Percentiles rank a stretch among this genome's conserved stretches.
These are phyloP conservation scores for Tenthredo livida DNA, from an alignment of 2,888 invertebrate genomes.

Conservation along the genomic window DNA sequence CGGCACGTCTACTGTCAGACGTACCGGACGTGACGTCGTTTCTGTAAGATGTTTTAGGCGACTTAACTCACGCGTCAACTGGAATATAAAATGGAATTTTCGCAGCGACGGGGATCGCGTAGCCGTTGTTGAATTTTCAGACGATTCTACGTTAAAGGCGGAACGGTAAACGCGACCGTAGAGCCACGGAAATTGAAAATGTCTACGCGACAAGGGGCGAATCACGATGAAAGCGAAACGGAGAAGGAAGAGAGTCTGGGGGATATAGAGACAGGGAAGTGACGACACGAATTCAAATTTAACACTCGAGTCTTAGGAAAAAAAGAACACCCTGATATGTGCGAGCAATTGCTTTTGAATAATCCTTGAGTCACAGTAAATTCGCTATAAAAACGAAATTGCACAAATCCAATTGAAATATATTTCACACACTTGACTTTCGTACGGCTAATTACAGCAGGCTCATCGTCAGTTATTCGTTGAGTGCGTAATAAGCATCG, in stretches of 20 bases:
- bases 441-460: neutral
- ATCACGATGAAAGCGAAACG: constrained; percentile 46
- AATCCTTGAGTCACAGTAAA: neutral
- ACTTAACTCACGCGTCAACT: constrained; percentile 58
- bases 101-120: constrained; percentile 20
- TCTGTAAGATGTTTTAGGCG: constrained; percentile 65
- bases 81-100: constrained; percentile 51
- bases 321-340: constrained; percentile 6
- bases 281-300: constrained; percentile 35
- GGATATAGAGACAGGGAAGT: constrained; percentile 21
- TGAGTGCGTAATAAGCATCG: constrained; percentile 47
- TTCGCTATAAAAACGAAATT: neutral
- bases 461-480: neutral
- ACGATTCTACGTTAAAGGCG: constrained; percentile 40
- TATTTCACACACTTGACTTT: neutral
- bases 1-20: constrained; percentile 70
- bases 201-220: constrained; percentile 45
- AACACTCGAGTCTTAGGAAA: neutral
- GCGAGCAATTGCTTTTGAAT: neutral
- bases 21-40: constrained; percentile 73
- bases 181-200: constrained; percentile 51
- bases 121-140: constrained; percentile 38
- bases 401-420: neutral
- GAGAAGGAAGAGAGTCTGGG: constrained; percentile 7
- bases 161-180: constrained; percentile 45